Conservation (phyloP, 2,797 vertebrate species). For the Tapirus indicus region DNA sequence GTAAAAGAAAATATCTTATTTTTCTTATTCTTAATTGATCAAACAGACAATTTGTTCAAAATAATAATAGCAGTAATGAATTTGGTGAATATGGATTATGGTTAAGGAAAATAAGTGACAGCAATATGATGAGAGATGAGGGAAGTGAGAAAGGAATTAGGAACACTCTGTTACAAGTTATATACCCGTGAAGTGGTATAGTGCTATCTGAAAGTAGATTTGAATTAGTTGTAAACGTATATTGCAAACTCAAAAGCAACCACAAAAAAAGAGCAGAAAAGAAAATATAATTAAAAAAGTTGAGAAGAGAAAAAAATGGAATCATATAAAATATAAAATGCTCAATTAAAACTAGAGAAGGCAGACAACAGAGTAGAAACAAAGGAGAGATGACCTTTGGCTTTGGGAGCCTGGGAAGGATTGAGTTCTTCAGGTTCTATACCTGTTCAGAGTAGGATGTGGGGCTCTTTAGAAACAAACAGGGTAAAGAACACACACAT, state of each 20-base stretch:
- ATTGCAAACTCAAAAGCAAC: not conserved
- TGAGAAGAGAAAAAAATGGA: not conserved
- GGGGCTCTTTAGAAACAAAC: not conserved
- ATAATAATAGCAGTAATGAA: not conserved
- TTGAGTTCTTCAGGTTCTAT: not conserved
- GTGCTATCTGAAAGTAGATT: not conserved
- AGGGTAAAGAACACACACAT: not conserved
- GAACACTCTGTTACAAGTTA: too few species aligned
- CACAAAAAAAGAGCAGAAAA: not conserved
- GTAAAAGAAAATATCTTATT: too few species aligned
- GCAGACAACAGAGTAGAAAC: not conserved
- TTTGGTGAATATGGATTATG: too few species aligned
- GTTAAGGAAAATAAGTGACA: not conserved
- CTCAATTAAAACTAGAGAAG: not conserved
- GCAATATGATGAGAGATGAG: too few species aligned
- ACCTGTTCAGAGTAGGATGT: not conserved
- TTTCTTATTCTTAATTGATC: too few species aligned
- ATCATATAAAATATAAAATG: not conserved
- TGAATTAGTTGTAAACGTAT: not conserved
- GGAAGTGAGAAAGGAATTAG: too few species aligned
- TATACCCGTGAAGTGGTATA: too few species aligned
- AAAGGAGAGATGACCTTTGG: not conserved
- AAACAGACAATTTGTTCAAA: not conserved
- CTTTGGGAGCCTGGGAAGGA: not conserved
- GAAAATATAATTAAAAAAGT: not conserved